Percentiles rank a stretch among this genome's conserved stretches.
Evolutionary conservation across 2,888 invertebrate species (phyloP).

Genomic region (Hydrotaea cyrtoneurina): DNA sequence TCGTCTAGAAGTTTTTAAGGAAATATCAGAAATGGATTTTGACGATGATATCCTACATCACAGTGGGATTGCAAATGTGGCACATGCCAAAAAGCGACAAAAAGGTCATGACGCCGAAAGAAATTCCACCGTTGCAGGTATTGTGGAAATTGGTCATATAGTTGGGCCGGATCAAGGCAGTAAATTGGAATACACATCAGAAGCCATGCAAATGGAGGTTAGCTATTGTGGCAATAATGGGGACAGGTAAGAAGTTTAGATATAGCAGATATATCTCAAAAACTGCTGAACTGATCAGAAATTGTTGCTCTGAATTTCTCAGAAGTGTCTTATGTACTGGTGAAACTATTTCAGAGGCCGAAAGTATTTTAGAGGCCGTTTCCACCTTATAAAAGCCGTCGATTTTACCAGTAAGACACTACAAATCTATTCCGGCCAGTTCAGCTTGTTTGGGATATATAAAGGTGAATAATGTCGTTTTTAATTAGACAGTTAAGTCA

Average conservation of each 20-base stretch:
- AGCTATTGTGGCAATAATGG: conserved; percentile 78
- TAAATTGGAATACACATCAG: conserved; percentile 72
- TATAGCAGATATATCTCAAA: too few species aligned
- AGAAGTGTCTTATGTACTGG: too few species aligned
- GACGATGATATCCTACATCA: conserved; percentile 87
- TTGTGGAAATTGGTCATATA: conserved; percentile 79
- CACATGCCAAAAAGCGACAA: conserved; percentile 68
- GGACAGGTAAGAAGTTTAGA: conserved; percentile 34
- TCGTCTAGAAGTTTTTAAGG: conserved; percentile 85
- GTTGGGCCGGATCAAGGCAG: conserved; percentile 38
- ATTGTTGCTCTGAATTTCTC: too few species aligned
- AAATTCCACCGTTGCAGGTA: conserved; percentile 70
- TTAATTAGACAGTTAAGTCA: too few species aligned
- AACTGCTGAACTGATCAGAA: too few species aligned
- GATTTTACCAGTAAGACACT: too few species aligned
- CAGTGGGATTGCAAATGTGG: conserved; percentile 79
- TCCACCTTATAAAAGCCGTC: too few species aligned
- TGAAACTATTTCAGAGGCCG: too few species aligned
- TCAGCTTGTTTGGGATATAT: too few species aligned
- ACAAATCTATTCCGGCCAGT: too few species aligned
- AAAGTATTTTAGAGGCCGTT: too few species aligned
- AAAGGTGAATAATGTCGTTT: too few species aligned
- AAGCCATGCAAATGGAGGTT: conserved; percentile 81
- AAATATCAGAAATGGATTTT: conserved; percentile 87
- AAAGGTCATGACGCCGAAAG: conserved; percentile 38